phyloP scores from a whole-genome alignment of 2,888 invertebrate genomes.

The Cataglyphis cursor region DNA sequence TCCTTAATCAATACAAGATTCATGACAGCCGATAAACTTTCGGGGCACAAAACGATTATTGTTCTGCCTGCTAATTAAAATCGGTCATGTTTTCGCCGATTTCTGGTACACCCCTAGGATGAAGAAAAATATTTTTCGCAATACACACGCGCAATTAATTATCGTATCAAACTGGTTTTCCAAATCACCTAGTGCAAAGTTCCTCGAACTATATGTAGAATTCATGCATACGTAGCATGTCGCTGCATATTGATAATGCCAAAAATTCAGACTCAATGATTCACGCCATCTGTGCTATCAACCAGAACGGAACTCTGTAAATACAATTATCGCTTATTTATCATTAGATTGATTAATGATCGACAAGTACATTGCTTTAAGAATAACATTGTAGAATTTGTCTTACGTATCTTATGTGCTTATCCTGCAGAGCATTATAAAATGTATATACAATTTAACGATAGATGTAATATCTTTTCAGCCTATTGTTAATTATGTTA shows the following conservation, averaged over 20 bases:
- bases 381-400: conserved; percentile 11
- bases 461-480: not conserved
- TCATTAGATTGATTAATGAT: conserved; percentile 19
- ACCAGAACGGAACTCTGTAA: conserved; percentile 4
- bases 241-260: not conserved
- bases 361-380: not conserved
- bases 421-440: conserved; percentile 11
- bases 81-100: not conserved
- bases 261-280: conserved; percentile 4
- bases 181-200: conserved; percentile 42
- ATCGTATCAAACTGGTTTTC: conserved; percentile 34
- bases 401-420: not conserved
- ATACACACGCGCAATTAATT: not conserved
- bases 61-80: conserved; percentile 37
- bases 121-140: conserved; percentile 38
- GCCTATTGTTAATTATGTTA: not conserved
- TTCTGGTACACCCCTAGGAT: not conserved
- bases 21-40: conserved; percentile 70
- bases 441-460: not conserved
- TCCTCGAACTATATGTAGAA: not conserved
- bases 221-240: not conserved
- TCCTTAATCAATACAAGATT: conserved; percentile 58
- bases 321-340: conserved; percentile 37
- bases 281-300: not conserved
- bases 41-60: conserved; percentile 69